phyloP scores from a whole-genome alignment of 2,113 vertebrate species.

The Cricetomys ansorgei region DNA sequence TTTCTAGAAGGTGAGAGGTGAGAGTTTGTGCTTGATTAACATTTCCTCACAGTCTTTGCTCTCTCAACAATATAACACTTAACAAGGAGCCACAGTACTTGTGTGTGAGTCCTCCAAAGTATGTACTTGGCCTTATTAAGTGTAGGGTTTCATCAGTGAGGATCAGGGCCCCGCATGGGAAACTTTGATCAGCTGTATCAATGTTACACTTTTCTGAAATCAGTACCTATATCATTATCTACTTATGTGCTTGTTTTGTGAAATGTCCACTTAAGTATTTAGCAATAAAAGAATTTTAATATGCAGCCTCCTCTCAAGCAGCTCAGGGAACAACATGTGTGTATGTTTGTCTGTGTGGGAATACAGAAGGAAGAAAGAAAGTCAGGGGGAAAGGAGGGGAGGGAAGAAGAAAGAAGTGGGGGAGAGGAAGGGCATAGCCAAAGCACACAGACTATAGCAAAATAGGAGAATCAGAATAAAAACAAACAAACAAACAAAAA shows the following conservation, averaged over 20 bases:
- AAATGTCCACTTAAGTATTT: not conserved
- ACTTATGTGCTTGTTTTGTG: not conserved
- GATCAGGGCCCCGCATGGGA: no score
- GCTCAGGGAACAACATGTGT: not conserved
- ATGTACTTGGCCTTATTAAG: not conserved
- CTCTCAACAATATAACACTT: not conserved
- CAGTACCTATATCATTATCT: not conserved
- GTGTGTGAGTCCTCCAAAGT: not conserved
- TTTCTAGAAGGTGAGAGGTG: not conserved
- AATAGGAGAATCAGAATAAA: not conserved
- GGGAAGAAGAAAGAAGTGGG: fast-evolving
- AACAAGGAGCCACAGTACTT: not conserved
- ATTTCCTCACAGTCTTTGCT: not conserved
- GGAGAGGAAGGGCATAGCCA: not conserved
- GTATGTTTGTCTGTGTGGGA: not conserved
- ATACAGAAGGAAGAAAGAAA: not conserved
- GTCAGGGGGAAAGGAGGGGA: not conserved
- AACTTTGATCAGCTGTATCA: no score
- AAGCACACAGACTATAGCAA: not conserved
- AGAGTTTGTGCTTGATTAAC: not conserved
- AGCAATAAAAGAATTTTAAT: not conserved
- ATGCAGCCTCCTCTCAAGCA: not conserved
- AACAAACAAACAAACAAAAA: no score
- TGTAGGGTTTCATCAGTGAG: not conserved
- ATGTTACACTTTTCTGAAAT: not conserved